Percentiles rank a stretch among this genome's conserved stretches.
Evolutionary conservation across 2,888 invertebrate species (phyloP).

Genomic region (Nephrotoma appendiculata): DNA sequence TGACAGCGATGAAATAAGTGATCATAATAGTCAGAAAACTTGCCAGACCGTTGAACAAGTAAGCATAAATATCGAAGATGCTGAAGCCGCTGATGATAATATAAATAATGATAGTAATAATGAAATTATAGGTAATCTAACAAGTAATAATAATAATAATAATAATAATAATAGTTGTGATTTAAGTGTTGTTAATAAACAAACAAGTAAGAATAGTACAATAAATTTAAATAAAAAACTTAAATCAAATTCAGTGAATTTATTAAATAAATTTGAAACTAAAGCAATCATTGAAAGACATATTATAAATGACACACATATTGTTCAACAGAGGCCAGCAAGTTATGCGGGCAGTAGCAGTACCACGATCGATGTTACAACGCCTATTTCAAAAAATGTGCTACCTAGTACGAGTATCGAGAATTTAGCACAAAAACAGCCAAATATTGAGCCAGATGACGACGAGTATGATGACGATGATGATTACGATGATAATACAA

Average conservation of each 20-base stretch:
- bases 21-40: conserved; percentile 15
- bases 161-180: conserved; percentile 11
- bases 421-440: background rate
- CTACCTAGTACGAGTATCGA: background rate
- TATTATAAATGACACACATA: background rate
- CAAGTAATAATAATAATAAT: conserved; percentile 15
- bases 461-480: background rate
- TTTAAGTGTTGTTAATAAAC: conserved; percentile 1
- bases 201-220: background rate
- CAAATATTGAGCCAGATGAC: background rate
- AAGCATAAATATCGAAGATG: conserved; percentile 20
- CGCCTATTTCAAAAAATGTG: background rate
- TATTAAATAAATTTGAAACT: conserved; percentile 7
- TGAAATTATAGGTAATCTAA: conserved; percentile 11
- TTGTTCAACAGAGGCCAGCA: background rate
- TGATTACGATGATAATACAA: conserved; percentile 2
- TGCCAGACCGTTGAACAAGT: conserved; percentile 18
- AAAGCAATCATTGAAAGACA: conserved; percentile 11
- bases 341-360: conserved; percentile 7
- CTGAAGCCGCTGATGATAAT: conserved; percentile 17
- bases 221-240: conserved; percentile 1
- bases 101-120: background rate
- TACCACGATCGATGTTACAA: background rate
- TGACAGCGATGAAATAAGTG: conserved; percentile 51
- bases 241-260: conserved; percentile 1